These are phyloP conservation scores for Anniella stebbinsi DNA, from an alignment of 2,797 vertebrate genomes.

Conservation along the genomic window DNA sequence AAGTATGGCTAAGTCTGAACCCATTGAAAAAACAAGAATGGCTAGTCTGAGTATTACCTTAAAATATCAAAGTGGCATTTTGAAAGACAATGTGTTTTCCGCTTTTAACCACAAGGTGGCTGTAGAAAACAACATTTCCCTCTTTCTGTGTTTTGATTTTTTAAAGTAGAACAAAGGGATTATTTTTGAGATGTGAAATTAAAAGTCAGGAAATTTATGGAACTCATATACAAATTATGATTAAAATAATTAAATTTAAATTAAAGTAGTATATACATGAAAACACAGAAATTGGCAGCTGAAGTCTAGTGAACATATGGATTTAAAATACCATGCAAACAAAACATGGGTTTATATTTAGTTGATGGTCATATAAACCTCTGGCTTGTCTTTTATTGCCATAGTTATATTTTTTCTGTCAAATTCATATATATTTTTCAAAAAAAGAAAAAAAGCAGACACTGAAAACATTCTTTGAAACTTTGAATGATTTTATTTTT, in stretches of 20 bases:
- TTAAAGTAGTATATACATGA: not conserved
- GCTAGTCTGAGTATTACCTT: not conserved
- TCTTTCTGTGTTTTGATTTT: not conserved
- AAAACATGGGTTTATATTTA: not conserved
- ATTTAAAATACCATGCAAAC: not conserved
- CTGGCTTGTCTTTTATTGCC: not conserved
- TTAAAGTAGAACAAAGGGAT: not conserved
- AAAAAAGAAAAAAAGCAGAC: not conserved
- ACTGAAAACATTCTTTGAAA: not conserved
- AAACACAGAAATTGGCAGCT: not conserved
- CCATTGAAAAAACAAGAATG: too few species aligned
- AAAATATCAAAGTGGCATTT: not conserved
- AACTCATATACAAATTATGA: not conserved
- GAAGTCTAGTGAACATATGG: not conserved
- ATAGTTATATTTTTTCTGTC: not conserved
- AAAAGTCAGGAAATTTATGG: not conserved
- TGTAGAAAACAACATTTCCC: conserved; percentile 63
- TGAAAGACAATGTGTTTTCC: conserved; percentile 43
- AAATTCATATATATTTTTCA: not conserved
- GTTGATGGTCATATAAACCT: not conserved
- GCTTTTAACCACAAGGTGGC: conserved; percentile 73
- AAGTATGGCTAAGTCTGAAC: too few species aligned
- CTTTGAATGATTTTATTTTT: not conserved
- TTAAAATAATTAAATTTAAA: not conserved
- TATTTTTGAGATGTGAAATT: not conserved